phyloP scores from a whole-genome alignment of 2,113 vertebrate species.

The Microcebus murinus region DNA sequence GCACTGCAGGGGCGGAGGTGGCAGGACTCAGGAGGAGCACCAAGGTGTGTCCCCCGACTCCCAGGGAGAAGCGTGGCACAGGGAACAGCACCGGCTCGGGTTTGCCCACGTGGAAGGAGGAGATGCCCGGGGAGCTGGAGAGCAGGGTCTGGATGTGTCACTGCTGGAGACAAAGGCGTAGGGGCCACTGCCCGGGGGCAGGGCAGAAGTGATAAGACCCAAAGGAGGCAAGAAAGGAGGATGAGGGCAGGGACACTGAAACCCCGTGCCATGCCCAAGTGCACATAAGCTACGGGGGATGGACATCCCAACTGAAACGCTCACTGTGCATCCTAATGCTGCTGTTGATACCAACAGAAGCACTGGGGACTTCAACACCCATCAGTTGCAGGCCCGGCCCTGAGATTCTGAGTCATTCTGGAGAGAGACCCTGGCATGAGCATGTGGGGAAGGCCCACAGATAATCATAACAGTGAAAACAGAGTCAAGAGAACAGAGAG shows the following conservation, averaged over 20 bases:
- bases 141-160: background rate
- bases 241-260: background rate
- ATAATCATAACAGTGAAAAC: background rate
- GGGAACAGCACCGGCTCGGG: too few species aligned
- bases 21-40: rapidly evolving
- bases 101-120: background rate
- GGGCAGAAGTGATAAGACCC: background rate
- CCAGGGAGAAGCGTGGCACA: rapidly evolving
- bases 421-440: too few species aligned
- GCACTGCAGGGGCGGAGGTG: rapidly evolving
- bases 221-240: background rate
- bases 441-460: background rate
- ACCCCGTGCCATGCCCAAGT: background rate
- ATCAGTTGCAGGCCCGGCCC: background rate
- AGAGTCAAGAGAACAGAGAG: background rate
- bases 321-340: rapidly evolving
- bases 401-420: background rate
- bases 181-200: background rate
- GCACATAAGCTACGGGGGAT: too few species aligned
- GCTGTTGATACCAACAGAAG: background rate
- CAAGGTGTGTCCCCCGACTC: background rate
- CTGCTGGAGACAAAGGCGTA: background rate
- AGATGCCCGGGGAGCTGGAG: background rate
- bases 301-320: background rate
- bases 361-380: rapidly evolving